These are phyloP conservation scores for Pseudochaenichthys georgianus DNA, from an alignment of 2,797 vertebrate species.

Conservation along the genomic window DNA sequence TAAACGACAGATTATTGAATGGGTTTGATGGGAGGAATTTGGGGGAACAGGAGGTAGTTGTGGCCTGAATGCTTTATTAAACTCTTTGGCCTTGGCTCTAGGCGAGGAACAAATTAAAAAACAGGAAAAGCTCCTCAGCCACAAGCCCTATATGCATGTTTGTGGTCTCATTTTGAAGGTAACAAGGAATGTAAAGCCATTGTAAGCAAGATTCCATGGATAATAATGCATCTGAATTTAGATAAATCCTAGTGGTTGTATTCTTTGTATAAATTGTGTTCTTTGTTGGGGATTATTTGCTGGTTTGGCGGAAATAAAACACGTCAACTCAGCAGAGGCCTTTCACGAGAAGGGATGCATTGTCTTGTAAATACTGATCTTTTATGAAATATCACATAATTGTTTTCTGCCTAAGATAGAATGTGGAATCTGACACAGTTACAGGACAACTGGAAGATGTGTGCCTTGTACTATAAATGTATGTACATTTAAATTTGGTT, in stretches of 20 bases:
- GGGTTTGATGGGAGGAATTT: slow-evolving; percentile 35
- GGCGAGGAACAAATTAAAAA: no score
- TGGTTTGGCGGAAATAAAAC: slow-evolving; percentile 36
- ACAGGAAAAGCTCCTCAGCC: no score
- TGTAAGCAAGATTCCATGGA: no score
- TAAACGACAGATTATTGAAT: slow-evolving; percentile 33
- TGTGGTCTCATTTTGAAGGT: no score
- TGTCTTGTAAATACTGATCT: slow-evolving; percentile 12
- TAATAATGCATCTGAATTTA: no score
- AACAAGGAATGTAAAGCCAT: no score
- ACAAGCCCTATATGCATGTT: no score
- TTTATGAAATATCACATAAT: slow-evolving; percentile 26
- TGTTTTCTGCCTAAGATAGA: slow-evolving; percentile 4
- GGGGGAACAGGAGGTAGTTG: slow-evolving; percentile 6
- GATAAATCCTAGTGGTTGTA: slow-evolving; percentile 7
- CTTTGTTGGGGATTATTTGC: slow-evolving; percentile 34
- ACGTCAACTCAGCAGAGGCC: slow-evolving; percentile 38
- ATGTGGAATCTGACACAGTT: not conserved
- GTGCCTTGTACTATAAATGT: not conserved
- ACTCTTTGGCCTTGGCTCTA: no score
- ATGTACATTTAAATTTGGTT: slow-evolving; percentile 3
- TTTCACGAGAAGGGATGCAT: slow-evolving; percentile 21
- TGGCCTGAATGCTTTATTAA: slow-evolving; percentile 25
- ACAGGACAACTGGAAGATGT: not conserved
- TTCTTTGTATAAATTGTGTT: slow-evolving; percentile 34